Conservation (phyloP, 2,113 vertebrate genomes). For the Tympanuchus pallidicinctus region DNA sequence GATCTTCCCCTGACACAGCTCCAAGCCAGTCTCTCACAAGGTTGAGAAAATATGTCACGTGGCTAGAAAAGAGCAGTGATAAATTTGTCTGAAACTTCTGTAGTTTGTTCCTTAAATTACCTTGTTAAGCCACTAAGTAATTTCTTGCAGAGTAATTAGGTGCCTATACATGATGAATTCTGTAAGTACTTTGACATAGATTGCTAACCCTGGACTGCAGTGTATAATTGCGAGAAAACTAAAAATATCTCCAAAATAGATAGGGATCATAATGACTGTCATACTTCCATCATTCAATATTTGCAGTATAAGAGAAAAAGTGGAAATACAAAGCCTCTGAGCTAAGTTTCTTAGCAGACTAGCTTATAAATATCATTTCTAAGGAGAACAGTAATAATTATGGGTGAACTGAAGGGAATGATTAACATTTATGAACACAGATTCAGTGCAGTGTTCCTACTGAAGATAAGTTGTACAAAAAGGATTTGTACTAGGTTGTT, state of each 20-base stretch:
- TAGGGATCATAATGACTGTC: neutral
- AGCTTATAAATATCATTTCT: neutral
- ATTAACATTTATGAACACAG: neutral
- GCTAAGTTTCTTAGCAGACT: neutral
- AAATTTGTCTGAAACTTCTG: neutral
- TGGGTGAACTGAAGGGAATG: neutral
- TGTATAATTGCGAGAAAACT: neutral
- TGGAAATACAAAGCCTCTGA: neutral
- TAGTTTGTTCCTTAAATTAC: neutral
- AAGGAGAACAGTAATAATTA: neutral
- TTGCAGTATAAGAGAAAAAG: neutral
- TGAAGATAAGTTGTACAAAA: neutral
- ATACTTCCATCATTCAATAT: neutral
- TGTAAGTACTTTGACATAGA: neutral
- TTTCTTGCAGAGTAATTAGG: neutral
- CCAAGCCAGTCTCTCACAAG: neutral
- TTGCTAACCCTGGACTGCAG: neutral
- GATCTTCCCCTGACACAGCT: too few relatives aligned
- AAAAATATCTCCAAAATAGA: neutral
- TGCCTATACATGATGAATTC: neutral
- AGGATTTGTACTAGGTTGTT: rapidly evolving
- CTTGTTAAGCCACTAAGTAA: neutral
- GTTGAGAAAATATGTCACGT: neutral
- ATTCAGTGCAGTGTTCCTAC: neutral
- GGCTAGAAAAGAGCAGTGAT: neutral